Evolutionary conservation across 2,888 invertebrate genomes (phyloP).

Genomic region (Drosophila affinis): DNA sequence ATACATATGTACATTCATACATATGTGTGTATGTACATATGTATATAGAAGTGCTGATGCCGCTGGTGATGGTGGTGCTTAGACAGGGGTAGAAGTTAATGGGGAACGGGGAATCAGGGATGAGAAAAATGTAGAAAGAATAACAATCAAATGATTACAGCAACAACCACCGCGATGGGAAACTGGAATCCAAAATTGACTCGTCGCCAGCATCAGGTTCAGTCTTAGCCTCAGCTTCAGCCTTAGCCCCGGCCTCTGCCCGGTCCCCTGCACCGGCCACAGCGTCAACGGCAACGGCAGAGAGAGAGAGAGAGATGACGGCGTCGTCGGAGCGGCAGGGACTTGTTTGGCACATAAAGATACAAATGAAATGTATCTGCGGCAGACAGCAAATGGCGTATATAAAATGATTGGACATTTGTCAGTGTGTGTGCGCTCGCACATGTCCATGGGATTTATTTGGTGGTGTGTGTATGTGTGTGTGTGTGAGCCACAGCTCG

Average conservation of each 20-base stretch:
- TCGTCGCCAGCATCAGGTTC: conserved; percentile 64
- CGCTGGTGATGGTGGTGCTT: conserved; percentile 45
- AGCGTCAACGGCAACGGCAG: conserved; percentile 17
- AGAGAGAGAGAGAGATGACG: conserved; percentile 17
- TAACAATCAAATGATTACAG: conserved; percentile 74
- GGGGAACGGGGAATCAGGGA: conserved; percentile 26
- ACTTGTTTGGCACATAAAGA: conserved; percentile 78
- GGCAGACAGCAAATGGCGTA: conserved; percentile 76
- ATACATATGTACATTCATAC: background rate
- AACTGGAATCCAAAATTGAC: conserved; percentile 74
- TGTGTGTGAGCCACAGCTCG: conserved; percentile 35
- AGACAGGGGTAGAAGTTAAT: conserved; percentile 37
- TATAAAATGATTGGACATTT: conserved; percentile 80
- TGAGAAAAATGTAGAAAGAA: conserved; percentile 65
- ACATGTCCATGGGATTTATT: background rate
- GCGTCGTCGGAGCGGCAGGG: conserved; percentile 40
- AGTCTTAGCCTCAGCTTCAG: conserved; percentile 41
- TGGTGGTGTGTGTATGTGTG: conserved; percentile 29
- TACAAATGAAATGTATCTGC: conserved; percentile 80
- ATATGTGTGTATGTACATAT: background rate
- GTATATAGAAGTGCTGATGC: background rate
- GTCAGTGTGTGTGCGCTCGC: conserved; percentile 38
- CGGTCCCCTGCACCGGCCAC: conserved; percentile 3
- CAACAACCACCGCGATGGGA: conserved; percentile 54
- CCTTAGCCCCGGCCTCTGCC: background rate